Base-by-base conservation (phyloP, 2,888 invertebrate genomes). In the Cerastis rubricosa region DNA sequence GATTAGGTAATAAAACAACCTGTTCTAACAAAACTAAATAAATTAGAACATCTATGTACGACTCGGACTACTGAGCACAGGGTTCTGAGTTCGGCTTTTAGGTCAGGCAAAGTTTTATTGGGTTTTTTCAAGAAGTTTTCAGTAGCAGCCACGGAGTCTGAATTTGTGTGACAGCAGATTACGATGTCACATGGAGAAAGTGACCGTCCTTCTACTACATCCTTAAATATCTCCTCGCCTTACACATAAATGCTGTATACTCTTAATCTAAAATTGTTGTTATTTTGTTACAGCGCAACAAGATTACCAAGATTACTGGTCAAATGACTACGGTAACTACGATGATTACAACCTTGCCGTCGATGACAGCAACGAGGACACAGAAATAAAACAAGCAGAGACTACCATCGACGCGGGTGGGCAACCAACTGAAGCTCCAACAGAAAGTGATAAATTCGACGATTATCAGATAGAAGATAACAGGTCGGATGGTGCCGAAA, bases 381-480 rank as follows among this genome's bases (percentile, higher is more conserved):
- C 83, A 8, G 79, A 84, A 35, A 61, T 73, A 61, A 81, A 84
- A 81, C 9, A 59, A 71, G 47, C 73, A 71, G 74, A 80, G 0
- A 63, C 64, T 22, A 85, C 82, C 25, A 35, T 35, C 35, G 76
- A 85, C 63, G 80, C 85, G 57, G 79, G 86, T 3, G 69, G 71
- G 72, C 73, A 85, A 35, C 73, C 83, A 25, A 77, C 78, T 7
- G 77, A 85, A 63, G 81, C 80, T 22, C 76, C 80, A 61, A 70
- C 74, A 19, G 81, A 81, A 25, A 76, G 71, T 3, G 79, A 87
- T 1, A 73, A 74, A 35, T 75, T 83, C 8, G 85, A 87, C 29
- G 94, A 94, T 82, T 95, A 95, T 73, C 94, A 92, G 71, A 85
- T 93, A 43, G 95, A 95, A 90, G 95, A 95, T 51, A 95, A 94